A percentile compares a stretch with the other conserved stretches of the same genome.
phyloP scores from a whole-genome alignment of 1,140 invertebrate species.

The Drosophila burlai region DNA sequence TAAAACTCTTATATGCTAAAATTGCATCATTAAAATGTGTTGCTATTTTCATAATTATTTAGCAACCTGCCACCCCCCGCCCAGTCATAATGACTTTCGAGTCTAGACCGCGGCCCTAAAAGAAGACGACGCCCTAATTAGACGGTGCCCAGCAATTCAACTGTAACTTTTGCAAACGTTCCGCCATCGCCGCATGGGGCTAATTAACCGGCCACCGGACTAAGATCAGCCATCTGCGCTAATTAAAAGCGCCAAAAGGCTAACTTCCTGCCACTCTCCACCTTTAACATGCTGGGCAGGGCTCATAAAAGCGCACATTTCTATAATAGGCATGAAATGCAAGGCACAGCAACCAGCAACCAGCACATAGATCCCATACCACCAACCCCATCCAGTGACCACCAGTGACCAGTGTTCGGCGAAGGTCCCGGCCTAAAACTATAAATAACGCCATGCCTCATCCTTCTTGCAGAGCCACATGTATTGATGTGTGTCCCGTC shows the following conservation, averaged over 20 bases:
- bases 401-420: constrained; percentile 3
- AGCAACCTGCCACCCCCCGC: background rate
- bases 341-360: background rate
- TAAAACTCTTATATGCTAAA: background rate
- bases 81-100: background rate
- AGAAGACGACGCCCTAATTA: constrained; percentile 21
- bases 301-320: constrained; percentile 78
- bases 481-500: constrained; percentile 82
- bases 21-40: background rate
- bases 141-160: constrained; percentile 9
- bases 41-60: background rate
- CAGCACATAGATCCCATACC: constrained; percentile 1
- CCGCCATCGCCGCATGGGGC: constrained; percentile 30
- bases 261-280: constrained; percentile 8
- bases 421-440: constrained; percentile 61
- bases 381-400: constrained; percentile 12
- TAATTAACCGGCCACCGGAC: constrained; percentile 52
- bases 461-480: constrained; percentile 33
- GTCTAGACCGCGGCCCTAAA: constrained; percentile 15
- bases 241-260: constrained; percentile 76
- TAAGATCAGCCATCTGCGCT: constrained; percentile 47
- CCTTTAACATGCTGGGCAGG: constrained; percentile 57
- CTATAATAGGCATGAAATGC: constrained; percentile 80
- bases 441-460: constrained; percentile 75
- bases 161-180: constrained; percentile 52